Base-by-base conservation (phyloP, 2,888 invertebrate genomes). In the Scelioninae gen. 1 region DNA sequence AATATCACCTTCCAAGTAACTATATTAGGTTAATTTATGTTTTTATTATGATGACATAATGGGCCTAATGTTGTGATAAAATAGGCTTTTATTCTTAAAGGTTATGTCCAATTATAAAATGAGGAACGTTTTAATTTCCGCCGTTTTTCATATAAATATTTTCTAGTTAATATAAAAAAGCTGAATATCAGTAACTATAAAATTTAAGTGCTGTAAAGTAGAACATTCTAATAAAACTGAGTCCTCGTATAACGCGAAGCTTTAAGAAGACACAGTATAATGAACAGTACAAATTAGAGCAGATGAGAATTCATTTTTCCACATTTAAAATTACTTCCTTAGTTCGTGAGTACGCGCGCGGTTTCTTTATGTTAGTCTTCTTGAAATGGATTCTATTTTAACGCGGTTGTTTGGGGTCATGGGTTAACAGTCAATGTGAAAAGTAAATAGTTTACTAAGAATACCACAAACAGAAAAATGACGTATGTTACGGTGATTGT, bases 291-390 rank as follows among this genome's bases (percentile, higher is more conserved):
- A 75, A 58, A 75, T 75, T 75, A 65, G 58, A 58, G n/a, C 55
- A 58, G 51, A 66, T 66, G 66, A 75, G 75, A 75, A 66, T 58
- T 49, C 58, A 58, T 75, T 75, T 75, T 75, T 75, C 29, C 58
- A 58, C 65, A 55, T 75, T 66, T 75, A 31, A 75, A 75, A 75
- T 66, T 34, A 58, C 55, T 75, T 75, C 58, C 75, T 58, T 29
- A 45, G 56, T 45, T 56, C 45, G 43, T 43, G 53, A 43, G 31
- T 68, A 40, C 45, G 15, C 40, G 40, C 15, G 31, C 68, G 34
- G 68, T 68, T 56, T 55, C 68, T 68, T 43, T 55, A 45, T 38
- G 34, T 11, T 0, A 38, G 49, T 9, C 45, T 43, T 49, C 31
- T 43, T 49, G 34, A 63, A 63, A 63, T 43, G 23, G 43, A 63